Evolutionary conservation across 64 coral and sea anemone species (phyloP), one percentile per base, ranked within the genome.

Genomic region (Exaiptasia diaphana): DNA sequence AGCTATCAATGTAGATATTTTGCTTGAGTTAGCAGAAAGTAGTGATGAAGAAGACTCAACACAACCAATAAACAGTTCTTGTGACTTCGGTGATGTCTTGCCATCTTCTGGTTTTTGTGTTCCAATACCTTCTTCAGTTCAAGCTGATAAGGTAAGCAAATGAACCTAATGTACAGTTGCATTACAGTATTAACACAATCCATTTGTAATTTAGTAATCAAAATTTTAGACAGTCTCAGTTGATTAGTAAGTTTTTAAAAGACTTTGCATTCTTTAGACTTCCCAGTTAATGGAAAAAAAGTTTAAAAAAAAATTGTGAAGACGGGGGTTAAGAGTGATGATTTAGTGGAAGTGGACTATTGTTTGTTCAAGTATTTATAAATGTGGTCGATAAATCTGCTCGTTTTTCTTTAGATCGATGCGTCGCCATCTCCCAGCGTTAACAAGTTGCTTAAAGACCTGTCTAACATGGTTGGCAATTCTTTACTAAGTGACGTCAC

Each of bases 381-480:
- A 64, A 75, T 88, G 71, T 15, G 38, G 7, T 31, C 23, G 11
- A 17, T 69, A 18, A 4, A 3, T 56, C 31, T 58, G 27, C 11
- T 0, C n/a, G 2, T 32, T 15, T 56, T 69, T 69, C 27, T 34
- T 33, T 69, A n/a, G 25, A 59, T n/a, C n/a, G n/a, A n/a, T n/a
- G n/a, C n/a, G n/a, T n/a, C n/a, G n/a, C n/a, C n/a, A n/a, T n/a
- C 61, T 35, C 13, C 26, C 61, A 18, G 32, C 61, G 17, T 65
- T 65, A 34, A 35, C 61, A 17, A 4, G 12, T 65, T 99, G 18
- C 57, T 89, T 20, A 55, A 82, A 30, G 95, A 99, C 43, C 38
- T 99, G 58, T 82, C 85, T 18, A 72, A 60, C 11, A 99, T 99
- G 95, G 57, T 99, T 17, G 41, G 76, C 73, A 99, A 99, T 42